Evolutionary conservation across 2,113 vertebrate species (phyloP), one percentile per base, ranked within the genome.

Genomic region (Okapia johnstoni): DNA sequence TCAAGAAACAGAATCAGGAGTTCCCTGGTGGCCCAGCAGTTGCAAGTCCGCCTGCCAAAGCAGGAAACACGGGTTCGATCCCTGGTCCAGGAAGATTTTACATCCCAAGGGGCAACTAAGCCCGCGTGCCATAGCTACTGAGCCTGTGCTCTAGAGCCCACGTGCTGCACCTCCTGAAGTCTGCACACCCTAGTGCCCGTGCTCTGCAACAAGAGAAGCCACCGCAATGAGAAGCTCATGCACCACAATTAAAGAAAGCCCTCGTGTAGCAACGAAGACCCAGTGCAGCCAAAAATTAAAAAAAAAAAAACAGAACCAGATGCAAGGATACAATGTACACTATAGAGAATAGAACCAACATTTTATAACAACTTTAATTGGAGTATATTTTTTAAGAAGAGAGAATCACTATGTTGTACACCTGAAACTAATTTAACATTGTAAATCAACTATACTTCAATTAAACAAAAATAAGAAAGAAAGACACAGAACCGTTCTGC

Each of bases 1-100:
- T 96, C 57, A 43, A 88, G 40, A 89, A 90, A 66, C 25, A 50
- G 83, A 96, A 5, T 40, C 40, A 48, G 33, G 40, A 43, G 40
- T 76, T 43, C 23, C 40, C 70, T 76, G 25, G 40, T 2, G 6
- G 40, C 26, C 40, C 2, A 3, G 23, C 1, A 76, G 36, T 11
- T 40, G 21, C 66, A 40, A 40, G 66, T 40, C 66, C 2, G 0
- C 19, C 36, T 40, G 66, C 66, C 66, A 40, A 40, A 73, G 66
- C 66, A 73, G 66, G 36, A 36, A 73, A 73, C 19, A 13, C 1
- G 19, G 66, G 5, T 40, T 73, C 5, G 5, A 25, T 73, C 19
- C 66, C 10, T 13, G 9, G 0, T 40, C 36, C 5, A 2, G n/a
- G 36, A 73, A 73, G 66, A 40, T 73, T 36, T 73, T 36, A 23